These are phyloP conservation scores for Alloplasta piceator DNA, from an alignment of 2,888 invertebrate species.

Conservation along the genomic window DNA sequence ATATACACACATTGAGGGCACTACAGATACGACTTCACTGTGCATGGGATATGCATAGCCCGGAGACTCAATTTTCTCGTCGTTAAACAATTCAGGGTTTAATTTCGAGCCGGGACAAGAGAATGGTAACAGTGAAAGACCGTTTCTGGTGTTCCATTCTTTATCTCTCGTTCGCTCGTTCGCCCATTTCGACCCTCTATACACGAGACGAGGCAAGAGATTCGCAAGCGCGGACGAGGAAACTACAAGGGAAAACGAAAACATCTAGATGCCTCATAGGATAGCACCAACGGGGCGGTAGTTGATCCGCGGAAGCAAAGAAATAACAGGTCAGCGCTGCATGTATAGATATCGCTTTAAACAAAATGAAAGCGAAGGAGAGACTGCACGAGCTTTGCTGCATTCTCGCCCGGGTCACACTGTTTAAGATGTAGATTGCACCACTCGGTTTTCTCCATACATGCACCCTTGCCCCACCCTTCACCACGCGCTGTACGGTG, in stretches of 20 bases:
- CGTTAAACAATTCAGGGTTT: slow-evolving; percentile 75
- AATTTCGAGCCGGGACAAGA: slow-evolving; percentile 69
- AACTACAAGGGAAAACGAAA: slow-evolving; percentile 60
- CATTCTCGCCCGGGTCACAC: slow-evolving; percentile 53
- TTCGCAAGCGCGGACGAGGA: slow-evolving; percentile 41
- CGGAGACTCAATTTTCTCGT: slow-evolving; percentile 72
- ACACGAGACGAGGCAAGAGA: slow-evolving; percentile 28
- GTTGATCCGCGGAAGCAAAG: slow-evolving; percentile 40
- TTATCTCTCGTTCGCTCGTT: slow-evolving; percentile 30
- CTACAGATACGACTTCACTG: slow-evolving; percentile 16
- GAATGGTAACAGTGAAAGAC: slow-evolving; percentile 61
- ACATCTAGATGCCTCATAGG: slow-evolving; percentile 26
- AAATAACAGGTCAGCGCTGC: slow-evolving; percentile 18
- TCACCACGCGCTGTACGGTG: slow-evolving; percentile 53
- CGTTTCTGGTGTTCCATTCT: slow-evolving; percentile 19
- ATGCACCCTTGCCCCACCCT: slow-evolving; percentile 1
- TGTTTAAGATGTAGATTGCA: slow-evolving; percentile 77
- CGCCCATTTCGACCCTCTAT: slow-evolving; percentile 42
- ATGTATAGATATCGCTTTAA: slow-evolving; percentile 27
- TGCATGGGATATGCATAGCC: slow-evolving; percentile 63
- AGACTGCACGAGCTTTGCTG: slow-evolving; percentile 32
- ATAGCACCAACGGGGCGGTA: background rate
- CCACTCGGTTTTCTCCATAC: slow-evolving; percentile 54
- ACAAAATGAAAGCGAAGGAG: slow-evolving; percentile 55
- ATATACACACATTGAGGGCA: background rate